These are phyloP conservation scores for Magallana gigas DNA, from an alignment of 1,140 invertebrate species.

Conservation along the genomic window DNA sequence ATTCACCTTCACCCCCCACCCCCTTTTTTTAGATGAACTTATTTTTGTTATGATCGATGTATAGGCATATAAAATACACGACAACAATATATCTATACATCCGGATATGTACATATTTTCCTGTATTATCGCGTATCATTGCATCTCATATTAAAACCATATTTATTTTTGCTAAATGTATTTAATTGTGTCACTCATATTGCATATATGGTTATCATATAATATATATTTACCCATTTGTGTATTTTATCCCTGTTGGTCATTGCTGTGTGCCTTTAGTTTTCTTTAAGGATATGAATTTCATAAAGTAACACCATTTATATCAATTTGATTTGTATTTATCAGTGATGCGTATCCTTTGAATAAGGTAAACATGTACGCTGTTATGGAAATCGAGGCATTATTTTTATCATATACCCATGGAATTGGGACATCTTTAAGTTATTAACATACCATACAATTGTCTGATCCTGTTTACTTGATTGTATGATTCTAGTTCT, in stretches of 20 bases:
- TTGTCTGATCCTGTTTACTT: too few relatives aligned
- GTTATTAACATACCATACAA: too few relatives aligned
- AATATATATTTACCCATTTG: background rate
- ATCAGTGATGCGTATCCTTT: background rate
- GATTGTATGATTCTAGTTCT: too few relatives aligned
- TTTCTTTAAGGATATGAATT: background rate
- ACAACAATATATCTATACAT: background rate
- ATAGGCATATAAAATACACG: background rate
- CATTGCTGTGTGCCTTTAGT: constrained; percentile 2
- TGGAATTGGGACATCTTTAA: too few relatives aligned
- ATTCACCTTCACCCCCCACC: background rate
- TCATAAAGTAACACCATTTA: background rate
- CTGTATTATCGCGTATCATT: background rate
- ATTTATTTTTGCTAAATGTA: constrained; percentile 29
- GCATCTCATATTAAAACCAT: background rate
- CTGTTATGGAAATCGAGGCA: background rate
- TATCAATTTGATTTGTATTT: background rate
- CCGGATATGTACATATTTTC: background rate
- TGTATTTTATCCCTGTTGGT: background rate
- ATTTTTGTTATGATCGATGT: constrained; percentile 17
- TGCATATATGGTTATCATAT: background rate
- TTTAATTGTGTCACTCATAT: background rate
- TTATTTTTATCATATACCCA: background rate
- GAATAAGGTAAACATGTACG: background rate
- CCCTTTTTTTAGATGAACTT: constrained; percentile 15